Conservation (phyloP, 2,888 invertebrate genomes). For the Athalia circularis region DNA sequence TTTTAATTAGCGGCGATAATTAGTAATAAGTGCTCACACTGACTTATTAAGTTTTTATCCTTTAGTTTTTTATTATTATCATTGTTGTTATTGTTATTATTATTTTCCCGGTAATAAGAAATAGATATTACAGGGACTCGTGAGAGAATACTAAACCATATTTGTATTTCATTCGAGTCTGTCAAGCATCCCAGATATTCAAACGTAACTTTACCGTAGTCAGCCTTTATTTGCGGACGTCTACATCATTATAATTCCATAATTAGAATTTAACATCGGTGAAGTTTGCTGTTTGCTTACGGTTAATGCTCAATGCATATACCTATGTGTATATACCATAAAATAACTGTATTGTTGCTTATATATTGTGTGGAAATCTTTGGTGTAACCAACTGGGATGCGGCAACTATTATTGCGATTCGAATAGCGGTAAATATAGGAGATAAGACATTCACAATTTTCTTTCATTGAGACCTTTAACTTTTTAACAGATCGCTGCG, state of each 20-base stretch:
- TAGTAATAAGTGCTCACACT: no score
- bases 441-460: background rate
- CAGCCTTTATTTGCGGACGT: background rate
- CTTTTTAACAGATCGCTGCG: no score
- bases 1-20: no score
- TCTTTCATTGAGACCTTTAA: background rate
- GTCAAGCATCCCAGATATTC: background rate
- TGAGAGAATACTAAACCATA: background rate
- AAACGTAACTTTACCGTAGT: background rate
- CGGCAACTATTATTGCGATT: background rate
- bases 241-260: slow-evolving; percentile 2
- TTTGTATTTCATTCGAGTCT: background rate
- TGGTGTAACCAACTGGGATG: background rate
- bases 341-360: background rate
- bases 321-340: background rate
- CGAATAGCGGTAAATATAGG: background rate
- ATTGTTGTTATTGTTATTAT: background rate
- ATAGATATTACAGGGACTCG: slow-evolving; percentile 12
- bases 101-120: background rate
- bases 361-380: background rate
- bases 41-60: no score
- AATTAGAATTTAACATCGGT: background rate
- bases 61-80: no score
- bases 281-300: background rate
- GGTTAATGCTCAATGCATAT: background rate